phyloP scores from a whole-genome alignment of 2,888 invertebrate genomes.

The Drosophila barbarae region DNA sequence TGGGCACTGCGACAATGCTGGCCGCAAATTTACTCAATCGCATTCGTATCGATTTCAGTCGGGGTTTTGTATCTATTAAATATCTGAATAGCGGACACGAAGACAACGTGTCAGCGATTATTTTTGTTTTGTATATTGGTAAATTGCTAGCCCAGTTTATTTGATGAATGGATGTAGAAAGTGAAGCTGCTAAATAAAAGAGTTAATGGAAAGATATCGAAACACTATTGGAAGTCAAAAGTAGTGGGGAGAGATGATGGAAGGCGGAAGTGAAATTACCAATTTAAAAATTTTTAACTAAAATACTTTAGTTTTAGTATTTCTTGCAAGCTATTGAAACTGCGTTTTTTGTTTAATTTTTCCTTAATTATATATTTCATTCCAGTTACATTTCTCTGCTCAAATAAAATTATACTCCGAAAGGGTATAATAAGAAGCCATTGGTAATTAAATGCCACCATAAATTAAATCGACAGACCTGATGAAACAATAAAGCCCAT shows the following conservation, averaged over 20 bases:
- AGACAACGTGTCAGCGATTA: conserved; percentile 35
- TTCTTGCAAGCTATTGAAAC: no score
- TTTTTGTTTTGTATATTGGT: conserved; percentile 8
- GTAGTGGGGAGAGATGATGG: no score
- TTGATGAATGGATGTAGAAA: conserved; percentile 1
- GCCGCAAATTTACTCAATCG: conserved; percentile 59
- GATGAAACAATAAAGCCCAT: neutral
- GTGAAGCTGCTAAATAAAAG: neutral
- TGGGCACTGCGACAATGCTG: conserved; percentile 34
- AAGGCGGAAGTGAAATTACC: no score
- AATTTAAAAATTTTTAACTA: neutral
- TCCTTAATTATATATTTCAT: neutral
- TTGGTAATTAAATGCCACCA: neutral
- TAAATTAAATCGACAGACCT: neutral
- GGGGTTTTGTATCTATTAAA: conserved; percentile 18
- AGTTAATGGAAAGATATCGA: neutral
- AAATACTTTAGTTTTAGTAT: neutral
- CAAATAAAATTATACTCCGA: no score
- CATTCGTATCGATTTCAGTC: conserved; percentile 35
- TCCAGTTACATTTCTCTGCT: neutral
- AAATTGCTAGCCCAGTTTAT: conserved; percentile 2
- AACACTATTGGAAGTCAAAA: neutral
- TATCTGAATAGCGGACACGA: conserved; percentile 38
- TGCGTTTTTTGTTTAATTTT: no score
- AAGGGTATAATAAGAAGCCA: neutral